Evolutionary conservation across 35 echinoderm and acorn worm genomes (phyloP).

Genomic region (Strongylocentrotus purpuratus): DNA sequence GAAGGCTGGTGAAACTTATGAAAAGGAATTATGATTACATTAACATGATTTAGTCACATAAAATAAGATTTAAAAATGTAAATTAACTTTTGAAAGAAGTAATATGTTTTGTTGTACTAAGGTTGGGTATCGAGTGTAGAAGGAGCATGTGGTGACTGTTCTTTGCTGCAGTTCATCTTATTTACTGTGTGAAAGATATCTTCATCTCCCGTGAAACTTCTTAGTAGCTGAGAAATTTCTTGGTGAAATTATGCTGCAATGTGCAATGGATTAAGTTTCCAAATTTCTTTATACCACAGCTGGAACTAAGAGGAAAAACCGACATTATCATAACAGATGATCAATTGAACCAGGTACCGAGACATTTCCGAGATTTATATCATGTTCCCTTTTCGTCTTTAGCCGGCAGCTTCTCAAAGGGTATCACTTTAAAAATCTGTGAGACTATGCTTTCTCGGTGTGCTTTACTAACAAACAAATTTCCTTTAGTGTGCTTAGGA

Average conservation of each 20-base stretch:
- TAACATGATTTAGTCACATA: no score
- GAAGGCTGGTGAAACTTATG: no score
- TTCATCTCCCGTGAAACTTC: no score
- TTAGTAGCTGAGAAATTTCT: no score
- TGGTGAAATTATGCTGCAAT: background rate
- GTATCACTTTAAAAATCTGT: background rate
- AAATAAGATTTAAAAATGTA: no score
- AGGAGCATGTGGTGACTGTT: no score
- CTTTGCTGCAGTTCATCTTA: no score
- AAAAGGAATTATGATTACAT: no score
- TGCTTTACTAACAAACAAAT: conserved; percentile 1
- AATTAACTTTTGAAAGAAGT: no score
- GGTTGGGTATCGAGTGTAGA: no score
- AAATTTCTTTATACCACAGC: conserved; percentile 11
- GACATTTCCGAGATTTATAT: background rate
- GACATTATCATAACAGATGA: conserved; percentile 31
- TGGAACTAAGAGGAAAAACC: conserved; percentile 2
- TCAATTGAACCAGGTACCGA: background rate
- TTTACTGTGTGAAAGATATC: no score
- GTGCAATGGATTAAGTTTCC: background rate
- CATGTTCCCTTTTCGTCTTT: background rate
- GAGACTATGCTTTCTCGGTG: background rate
- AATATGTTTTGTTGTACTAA: no score
- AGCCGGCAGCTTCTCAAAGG: background rate
- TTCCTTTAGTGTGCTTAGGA: background rate